Evolutionary conservation across 2,888 invertebrate species (phyloP).

Genomic region (Diaperis boleti): DNA sequence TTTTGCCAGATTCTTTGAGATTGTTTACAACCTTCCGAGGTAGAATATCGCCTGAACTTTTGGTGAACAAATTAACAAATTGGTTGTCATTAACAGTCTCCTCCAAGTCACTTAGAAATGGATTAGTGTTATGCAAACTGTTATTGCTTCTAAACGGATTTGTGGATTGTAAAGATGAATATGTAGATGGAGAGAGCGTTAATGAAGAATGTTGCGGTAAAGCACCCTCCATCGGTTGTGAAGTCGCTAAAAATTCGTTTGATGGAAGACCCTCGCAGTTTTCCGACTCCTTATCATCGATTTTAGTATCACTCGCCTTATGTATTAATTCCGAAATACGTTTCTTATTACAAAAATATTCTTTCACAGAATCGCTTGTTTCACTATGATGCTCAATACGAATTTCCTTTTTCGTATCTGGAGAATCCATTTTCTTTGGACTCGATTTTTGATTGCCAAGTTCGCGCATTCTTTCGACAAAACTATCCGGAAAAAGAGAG

Average conservation of each 20-base stretch:
- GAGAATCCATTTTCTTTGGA: neutral
- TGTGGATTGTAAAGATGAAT: no score
- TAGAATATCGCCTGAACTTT: neutral
- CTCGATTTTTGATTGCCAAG: neutral
- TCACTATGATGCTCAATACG: neutral
- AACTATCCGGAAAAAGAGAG: conserved; percentile 21
- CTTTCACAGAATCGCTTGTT: neutral
- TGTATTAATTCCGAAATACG: conserved; percentile 13
- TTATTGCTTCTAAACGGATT: conserved; percentile 13
- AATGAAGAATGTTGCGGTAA: no score
- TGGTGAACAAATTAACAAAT: neutral
- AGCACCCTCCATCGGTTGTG: no score
- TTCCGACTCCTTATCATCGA: neutral
- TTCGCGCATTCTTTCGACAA: conserved; percentile 14
- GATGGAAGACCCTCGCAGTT: neutral
- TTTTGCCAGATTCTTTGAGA: neutral
- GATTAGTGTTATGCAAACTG: no score
- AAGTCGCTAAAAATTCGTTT: neutral
- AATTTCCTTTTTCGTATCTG: no score
- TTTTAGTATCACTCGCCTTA: neutral
- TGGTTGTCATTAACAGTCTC: neutral
- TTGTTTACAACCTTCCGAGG: neutral
- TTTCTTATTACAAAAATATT: conserved; percentile 22
- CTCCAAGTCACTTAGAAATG: conserved; percentile 2
- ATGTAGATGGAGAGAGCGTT: no score